Evolutionary conservation across 2,797 vertebrate genomes (phyloP).

Genomic region (Syngnathus acus): DNA sequence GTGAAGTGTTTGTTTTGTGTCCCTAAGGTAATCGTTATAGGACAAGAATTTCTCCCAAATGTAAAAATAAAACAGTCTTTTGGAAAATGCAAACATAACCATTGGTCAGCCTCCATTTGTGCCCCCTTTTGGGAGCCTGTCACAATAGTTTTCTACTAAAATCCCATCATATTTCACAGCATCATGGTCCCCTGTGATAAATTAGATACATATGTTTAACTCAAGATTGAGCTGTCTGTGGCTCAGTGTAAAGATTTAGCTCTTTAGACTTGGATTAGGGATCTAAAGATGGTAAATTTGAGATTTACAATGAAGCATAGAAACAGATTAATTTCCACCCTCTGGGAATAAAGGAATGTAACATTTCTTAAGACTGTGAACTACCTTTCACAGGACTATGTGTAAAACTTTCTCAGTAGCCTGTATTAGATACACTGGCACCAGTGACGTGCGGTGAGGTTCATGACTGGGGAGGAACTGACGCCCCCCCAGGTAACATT

Average conservation of each 20-base stretch:
- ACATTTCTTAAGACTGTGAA: neutral
- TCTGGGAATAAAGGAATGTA: neutral
- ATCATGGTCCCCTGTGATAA: neutral
- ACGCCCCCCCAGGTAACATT: no score
- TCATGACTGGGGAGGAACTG: no score
- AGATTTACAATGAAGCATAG: neutral
- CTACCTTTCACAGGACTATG: neutral
- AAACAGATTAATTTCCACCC: neutral
- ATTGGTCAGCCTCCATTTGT: neutral
- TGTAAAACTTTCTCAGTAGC: neutral
- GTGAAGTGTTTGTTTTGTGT: neutral
- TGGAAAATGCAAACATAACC: neutral
- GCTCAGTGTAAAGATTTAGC: neutral
- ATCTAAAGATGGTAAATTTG: neutral
- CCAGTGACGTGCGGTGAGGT: no score
- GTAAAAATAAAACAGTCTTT: neutral
- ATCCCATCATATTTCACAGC: neutral
- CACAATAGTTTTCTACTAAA: neutral
- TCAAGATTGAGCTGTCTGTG: neutral
- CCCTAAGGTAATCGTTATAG: neutral
- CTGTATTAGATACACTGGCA: neutral
- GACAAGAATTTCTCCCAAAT: neutral
- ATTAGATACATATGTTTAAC: neutral
- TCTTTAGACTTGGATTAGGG: neutral
- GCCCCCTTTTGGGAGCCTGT: neutral